Evolutionary conservation across 2,113 vertebrate species (phyloP).

Genomic region (Oncorhynchus nerka): DNA sequence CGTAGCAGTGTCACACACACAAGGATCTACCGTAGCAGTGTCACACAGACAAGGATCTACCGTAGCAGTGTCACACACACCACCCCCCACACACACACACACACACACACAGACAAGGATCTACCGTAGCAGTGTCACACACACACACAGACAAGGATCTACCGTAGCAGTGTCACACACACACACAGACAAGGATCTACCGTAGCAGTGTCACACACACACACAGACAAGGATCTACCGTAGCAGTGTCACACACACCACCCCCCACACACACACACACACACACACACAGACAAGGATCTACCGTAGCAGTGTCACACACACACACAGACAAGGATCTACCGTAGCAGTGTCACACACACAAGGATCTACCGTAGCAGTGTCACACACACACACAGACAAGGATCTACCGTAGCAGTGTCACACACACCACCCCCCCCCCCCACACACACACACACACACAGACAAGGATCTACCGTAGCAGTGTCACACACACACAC

Average conservation of each 20-base stretch:
- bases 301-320: too few species aligned
- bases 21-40: not conserved
- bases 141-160: not conserved
- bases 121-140: not conserved
- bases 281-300: not conserved
- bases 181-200: too few species aligned
- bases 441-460: too few species aligned
- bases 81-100: too few species aligned
- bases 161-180: not conserved
- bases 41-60: too few species aligned
- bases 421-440: too few species aligned
- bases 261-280: too few species aligned
- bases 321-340: not conserved
- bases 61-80: too few species aligned
- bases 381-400: not conserved
- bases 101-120: too few species aligned
- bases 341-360: not conserved
- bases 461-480: not conserved
- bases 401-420: not conserved
- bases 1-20: not conserved
- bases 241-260: not conserved
- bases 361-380: too few species aligned
- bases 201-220: not conserved
- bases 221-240: not conserved
- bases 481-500: not conserved